These are phyloP conservation scores for Limanda limanda DNA, from an alignment of 2,113 vertebrate genomes.

Conservation along the genomic window DNA sequence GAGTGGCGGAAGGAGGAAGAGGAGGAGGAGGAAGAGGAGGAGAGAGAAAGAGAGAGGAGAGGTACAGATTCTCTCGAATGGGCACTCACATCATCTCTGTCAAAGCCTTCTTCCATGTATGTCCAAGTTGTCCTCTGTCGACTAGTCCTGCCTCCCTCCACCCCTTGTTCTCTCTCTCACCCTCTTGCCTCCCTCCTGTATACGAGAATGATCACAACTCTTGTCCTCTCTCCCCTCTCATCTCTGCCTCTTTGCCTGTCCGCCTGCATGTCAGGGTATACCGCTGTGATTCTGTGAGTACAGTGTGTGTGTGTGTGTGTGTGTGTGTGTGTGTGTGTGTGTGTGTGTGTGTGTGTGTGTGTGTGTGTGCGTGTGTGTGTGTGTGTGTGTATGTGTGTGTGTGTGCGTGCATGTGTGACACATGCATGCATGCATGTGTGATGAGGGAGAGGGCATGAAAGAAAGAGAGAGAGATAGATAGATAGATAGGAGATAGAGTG, in stretches of 20 bases:
- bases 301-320: slow-evolving; percentile 33
- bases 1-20: slow-evolving; percentile 59
- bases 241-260: slow-evolving; percentile 61
- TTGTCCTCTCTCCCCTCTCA: slow-evolving; percentile 51
- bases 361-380: slow-evolving; percentile 16
- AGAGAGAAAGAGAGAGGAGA: slow-evolving; percentile 17
- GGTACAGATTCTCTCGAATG: slow-evolving; percentile 58
- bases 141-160: slow-evolving; percentile 46
- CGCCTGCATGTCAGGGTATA: slow-evolving; percentile 68
- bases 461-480: slow-evolving; percentile 17
- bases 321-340: slow-evolving; percentile 18
- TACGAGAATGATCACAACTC: slow-evolving; percentile 52
- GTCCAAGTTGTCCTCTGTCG: slow-evolving; percentile 68
- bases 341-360: slow-evolving; percentile 56
- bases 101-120: slow-evolving; percentile 72
- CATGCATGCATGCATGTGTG: slow-evolving; percentile 31
- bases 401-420: slow-evolving; percentile 57
- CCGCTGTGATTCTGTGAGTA: slow-evolving; percentile 63
- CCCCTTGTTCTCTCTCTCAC: slow-evolving; percentile 24
- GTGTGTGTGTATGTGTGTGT: slow-evolving; percentile 5
- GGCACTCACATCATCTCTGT: slow-evolving; percentile 86
- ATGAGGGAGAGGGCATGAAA: slow-evolving; percentile 8
- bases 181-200: slow-evolving; percentile 40
- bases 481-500: slow-evolving; percentile 23
- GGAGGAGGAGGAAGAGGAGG: slow-evolving; percentile 24